phyloP scores from a whole-genome alignment of 2,113 vertebrate species.

The Lamprologus lemairii region DNA sequence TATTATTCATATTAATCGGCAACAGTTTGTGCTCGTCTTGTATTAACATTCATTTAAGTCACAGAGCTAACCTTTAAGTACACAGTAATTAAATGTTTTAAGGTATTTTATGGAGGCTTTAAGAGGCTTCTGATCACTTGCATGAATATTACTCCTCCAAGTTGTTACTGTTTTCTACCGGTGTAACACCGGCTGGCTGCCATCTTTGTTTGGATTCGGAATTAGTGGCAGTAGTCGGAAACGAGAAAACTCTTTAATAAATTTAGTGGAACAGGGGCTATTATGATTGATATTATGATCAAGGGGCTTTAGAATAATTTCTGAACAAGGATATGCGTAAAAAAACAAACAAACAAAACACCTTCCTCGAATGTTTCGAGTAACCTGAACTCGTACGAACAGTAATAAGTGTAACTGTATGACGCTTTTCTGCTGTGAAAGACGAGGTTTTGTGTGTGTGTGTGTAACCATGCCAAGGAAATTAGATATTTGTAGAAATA shows the following conservation, averaged over 20 bases:
- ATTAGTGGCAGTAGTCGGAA: background rate
- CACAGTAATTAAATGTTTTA: background rate
- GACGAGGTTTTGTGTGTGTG: background rate
- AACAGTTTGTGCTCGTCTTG: background rate
- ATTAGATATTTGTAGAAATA: background rate
- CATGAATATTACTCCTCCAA: background rate
- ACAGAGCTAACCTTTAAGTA: background rate
- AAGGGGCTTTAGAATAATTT: background rate
- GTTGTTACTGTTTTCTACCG: background rate
- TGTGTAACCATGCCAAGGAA: background rate
- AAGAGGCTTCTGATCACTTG: background rate
- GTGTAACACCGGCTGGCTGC: background rate
- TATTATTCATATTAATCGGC: background rate
- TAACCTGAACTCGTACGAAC: background rate
- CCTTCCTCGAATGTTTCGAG: background rate
- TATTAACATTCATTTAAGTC: background rate
- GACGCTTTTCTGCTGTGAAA: background rate
- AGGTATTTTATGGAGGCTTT: background rate
- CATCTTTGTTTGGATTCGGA: background rate
- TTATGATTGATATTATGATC: background rate
- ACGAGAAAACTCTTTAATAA: background rate
- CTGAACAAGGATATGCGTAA: background rate
- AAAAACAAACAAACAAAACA: background rate
- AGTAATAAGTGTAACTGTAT: background rate
- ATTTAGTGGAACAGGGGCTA: background rate